These are phyloP conservation scores for Zaprionus ghesquierei DNA, from an alignment of 1,140 invertebrate species.

Conservation along the genomic window DNA sequence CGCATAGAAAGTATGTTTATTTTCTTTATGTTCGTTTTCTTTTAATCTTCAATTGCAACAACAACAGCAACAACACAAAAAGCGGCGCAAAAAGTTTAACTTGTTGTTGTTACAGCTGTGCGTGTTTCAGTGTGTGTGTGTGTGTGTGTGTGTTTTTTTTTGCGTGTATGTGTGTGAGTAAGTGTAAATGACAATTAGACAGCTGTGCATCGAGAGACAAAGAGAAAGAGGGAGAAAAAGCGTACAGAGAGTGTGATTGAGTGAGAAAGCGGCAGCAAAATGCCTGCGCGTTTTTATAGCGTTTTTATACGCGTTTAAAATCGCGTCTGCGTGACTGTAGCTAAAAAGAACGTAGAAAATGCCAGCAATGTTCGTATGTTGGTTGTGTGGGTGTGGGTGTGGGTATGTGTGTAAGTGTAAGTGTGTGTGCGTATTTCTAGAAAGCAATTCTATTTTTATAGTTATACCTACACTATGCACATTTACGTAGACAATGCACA, in stretches of 20 bases:
- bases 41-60: conserved; percentile 22
- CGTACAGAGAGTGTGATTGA: conserved; percentile 18
- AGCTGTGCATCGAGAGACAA: conserved; percentile 35
- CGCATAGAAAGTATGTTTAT: conserved; percentile 65
- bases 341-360: conserved; percentile 39
- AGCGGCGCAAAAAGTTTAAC: conserved; percentile 3
- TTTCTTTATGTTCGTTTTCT: conserved; percentile 39
- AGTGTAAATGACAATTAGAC: conserved; percentile 49
- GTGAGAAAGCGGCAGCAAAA: conserved; percentile 29
- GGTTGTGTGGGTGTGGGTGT: conserved; percentile 3
- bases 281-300: conserved; percentile 45
- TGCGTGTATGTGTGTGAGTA: conserved; percentile 26
- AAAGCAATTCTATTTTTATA: conserved; percentile 15
- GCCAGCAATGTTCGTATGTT: conserved; percentile 24
- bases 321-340: conserved; percentile 42
- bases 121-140: conserved; percentile 13
- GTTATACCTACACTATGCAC: conserved; percentile 49
- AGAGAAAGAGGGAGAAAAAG: conserved; percentile 33
- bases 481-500: conserved; percentile 1
- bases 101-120: conserved; percentile 15
- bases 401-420: neutral
- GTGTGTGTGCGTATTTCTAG: neutral
- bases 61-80: conserved; percentile 23
- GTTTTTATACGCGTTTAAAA: conserved; percentile 54
- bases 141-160: conserved; percentile 31